Conservation (phyloP, 1,140 invertebrate species). For the Drosophila burlai region DNA sequence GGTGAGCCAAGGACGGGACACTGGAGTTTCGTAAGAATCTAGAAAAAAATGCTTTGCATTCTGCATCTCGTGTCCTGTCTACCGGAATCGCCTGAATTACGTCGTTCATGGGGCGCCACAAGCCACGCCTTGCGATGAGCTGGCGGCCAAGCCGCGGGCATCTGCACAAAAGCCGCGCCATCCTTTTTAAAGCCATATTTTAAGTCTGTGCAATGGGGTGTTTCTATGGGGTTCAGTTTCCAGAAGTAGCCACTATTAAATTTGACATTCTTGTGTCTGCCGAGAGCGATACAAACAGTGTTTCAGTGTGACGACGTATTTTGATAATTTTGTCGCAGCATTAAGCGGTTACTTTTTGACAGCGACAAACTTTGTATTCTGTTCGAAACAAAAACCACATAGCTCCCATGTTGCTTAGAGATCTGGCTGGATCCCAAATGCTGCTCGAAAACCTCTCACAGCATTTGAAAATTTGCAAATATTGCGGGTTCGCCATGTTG, state of each 20-base stretch:
- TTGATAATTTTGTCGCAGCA: constrained; percentile 22
- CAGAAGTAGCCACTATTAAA: constrained; percentile 58
- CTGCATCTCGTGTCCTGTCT: not conserved
- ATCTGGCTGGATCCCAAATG: not conserved
- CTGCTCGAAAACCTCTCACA: no score
- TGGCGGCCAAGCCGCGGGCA: constrained; percentile 26
- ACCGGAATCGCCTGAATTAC: not conserved
- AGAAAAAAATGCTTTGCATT: not conserved
- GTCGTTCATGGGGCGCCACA: constrained; percentile 42
- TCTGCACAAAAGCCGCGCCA: constrained; percentile 30
- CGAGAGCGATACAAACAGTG: constrained; percentile 17
- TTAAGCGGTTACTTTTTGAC: constrained; percentile 2
- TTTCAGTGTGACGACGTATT: constrained; percentile 7
- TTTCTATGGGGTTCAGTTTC: constrained; percentile 21
- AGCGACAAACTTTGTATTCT: not conserved
- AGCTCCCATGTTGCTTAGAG: not conserved
- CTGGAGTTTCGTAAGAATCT: not conserved
- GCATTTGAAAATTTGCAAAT: not conserved
- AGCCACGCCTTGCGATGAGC: constrained; percentile 32
- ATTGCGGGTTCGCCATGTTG: constrained; percentile 21
- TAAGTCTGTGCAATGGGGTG: constrained; percentile 23
- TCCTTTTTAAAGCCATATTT: constrained; percentile 41
- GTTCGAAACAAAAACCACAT: not conserved
- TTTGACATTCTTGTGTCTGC: constrained; percentile 66
- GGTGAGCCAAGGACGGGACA: constrained; percentile 13